These are phyloP conservation scores for Heterotilapia buettikoferi DNA, from an alignment of 2,113 vertebrate genomes.

Conservation along the genomic window DNA sequence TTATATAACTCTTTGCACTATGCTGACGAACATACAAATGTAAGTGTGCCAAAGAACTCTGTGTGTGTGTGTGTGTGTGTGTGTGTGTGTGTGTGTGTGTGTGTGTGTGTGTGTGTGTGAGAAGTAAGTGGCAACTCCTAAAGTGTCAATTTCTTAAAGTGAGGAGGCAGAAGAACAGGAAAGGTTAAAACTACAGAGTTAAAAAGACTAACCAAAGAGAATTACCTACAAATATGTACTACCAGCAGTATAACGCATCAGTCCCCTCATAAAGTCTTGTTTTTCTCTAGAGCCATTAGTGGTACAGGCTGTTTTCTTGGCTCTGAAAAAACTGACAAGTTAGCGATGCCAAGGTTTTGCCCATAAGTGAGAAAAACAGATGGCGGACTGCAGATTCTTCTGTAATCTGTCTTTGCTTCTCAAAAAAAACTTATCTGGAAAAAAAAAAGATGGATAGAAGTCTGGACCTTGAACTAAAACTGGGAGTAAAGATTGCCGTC, in stretches of 20 bases:
- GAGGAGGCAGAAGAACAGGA: neutral
- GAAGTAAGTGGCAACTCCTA: neutral
- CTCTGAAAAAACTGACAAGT: neutral
- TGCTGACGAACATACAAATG: neutral
- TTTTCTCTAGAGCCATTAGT: neutral
- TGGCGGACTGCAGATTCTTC: neutral
- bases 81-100: neutral
- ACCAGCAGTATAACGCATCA: neutral
- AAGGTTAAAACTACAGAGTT: neutral
- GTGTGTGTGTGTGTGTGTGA: neutral
- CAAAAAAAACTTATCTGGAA: neutral
- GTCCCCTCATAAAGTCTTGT: neutral
- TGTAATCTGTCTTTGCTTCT: neutral
- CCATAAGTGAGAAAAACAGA: neutral
- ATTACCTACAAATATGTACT: neutral
- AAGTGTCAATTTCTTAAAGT: neutral
- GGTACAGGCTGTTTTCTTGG: neutral
- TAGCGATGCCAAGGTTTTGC: neutral
- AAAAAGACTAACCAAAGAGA: neutral
- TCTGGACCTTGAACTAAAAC: neutral
- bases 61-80: neutral
- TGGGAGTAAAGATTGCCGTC: neutral
- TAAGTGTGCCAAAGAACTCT: neutral
- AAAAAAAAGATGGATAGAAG: neutral
- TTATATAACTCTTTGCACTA: slow-evolving; percentile 21